These are phyloP conservation scores for Amazonetta brasiliensis DNA, from an alignment of 2,797 vertebrate species.

Conservation along the genomic window DNA sequence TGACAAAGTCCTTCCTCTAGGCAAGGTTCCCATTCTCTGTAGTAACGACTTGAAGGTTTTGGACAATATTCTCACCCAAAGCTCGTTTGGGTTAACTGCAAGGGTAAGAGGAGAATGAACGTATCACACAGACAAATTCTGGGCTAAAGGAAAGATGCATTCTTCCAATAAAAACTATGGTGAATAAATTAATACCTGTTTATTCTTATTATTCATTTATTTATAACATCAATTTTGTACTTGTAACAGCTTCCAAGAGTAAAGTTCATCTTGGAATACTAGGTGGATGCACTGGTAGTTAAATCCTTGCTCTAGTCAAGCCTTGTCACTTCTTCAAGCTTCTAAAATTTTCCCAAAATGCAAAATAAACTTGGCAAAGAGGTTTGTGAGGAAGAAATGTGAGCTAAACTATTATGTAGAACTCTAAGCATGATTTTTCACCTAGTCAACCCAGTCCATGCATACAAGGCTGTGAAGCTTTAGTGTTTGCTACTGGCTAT, in stretches of 20 bases:
- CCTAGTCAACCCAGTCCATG: neutral
- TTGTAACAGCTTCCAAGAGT: neutral
- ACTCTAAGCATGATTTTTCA: neutral
- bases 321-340: neutral
- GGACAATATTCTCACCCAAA: neutral
- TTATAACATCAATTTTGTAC: neutral
- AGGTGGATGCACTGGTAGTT: accelerated
- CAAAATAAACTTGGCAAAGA: neutral
- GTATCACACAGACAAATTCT: accelerated
- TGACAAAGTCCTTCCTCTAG: neutral
- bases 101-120: neutral
- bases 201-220: neutral
- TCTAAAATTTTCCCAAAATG: neutral
- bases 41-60: neutral
- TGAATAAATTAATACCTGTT: neutral
- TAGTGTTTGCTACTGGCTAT: neutral
- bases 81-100: neutral
- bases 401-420: neutral
- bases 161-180: neutral
- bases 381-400: accelerated
- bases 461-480: neutral
- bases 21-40: neutral
- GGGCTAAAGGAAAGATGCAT: accelerated
- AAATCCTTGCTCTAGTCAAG: neutral
- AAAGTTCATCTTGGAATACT: neutral